phyloP scores from a whole-genome alignment of 1,140 invertebrate species.

The Drosophila bocqueti region DNA sequence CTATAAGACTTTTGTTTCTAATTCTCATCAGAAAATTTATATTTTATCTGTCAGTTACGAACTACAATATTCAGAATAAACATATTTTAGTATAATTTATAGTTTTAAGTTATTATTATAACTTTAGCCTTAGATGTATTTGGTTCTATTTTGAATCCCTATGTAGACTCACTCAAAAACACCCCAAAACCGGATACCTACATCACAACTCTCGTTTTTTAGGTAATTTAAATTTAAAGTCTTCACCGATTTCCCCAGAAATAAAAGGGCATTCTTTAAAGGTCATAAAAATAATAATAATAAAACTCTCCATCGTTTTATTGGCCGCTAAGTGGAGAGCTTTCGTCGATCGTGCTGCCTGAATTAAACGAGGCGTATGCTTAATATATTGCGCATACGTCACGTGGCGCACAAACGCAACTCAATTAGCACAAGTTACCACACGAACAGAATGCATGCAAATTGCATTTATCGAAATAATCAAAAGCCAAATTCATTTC shows the following conservation, averaged over 20 bases:
- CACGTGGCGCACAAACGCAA: conserved; percentile 56
- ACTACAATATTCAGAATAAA: not conserved
- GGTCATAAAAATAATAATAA: conserved; percentile 22
- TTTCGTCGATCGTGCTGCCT: conserved; percentile 39
- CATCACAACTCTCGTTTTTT: not conserved
- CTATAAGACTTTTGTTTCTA: not conserved
- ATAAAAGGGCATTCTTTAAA: conserved; percentile 24
- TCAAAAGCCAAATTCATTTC: conserved; percentile 38
- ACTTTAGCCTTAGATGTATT: too few relatives aligned
- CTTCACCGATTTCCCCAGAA: not conserved
- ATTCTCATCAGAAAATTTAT: not conserved
- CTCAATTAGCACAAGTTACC: conserved; percentile 55
- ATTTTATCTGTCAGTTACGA: not conserved
- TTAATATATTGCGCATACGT: conserved; percentile 68
- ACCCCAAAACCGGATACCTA: not conserved
- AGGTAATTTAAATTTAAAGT: not conserved
- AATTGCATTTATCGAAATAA: conserved; percentile 54
- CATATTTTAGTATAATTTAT: too few relatives aligned
- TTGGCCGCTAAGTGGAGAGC: conserved; percentile 50
- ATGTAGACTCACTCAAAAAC: not conserved
- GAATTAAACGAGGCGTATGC: conserved; percentile 57
- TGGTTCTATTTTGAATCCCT: too few relatives aligned
- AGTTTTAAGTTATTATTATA: too few relatives aligned
- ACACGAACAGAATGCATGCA: conserved; percentile 31
- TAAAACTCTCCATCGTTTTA: conserved; percentile 33